Evolutionary conservation across 2,113 vertebrate genomes (phyloP), one percentile per base, ranked within the genome.

Genomic region (Nothocercus nigrocapillus): DNA sequence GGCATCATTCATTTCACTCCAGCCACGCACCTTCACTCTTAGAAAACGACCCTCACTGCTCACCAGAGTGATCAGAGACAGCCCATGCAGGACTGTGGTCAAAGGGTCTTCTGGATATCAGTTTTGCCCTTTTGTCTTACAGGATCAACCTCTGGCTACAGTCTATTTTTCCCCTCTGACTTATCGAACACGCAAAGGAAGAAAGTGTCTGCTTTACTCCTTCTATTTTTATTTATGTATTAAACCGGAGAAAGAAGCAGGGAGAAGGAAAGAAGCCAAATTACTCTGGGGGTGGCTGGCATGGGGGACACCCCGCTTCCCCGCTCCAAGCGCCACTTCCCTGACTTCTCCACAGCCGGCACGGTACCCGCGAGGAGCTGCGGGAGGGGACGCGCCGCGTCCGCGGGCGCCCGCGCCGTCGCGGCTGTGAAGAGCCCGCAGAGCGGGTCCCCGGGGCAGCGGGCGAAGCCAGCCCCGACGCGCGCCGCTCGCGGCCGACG

Each of bases 341-440:
- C 66, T 89, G 84, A 95, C 34, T 73, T 90, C 75, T 78, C 83
- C 67, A 88, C 86, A 64, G 66, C 82, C 76, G 61, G 70, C 59
- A 61, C 5, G 74, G 77, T 70, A 91, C 72, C 69, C 85, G 34
- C 53, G 74, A 84, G 53, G 85, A 96, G 86, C 75, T 45, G 73
- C 5, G 7, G 10, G 40, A 88, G 77, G 7, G 70, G 95, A 96
- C 76, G 89, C 93, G 70, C 25, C 82, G 69, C 74, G 51, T 89
- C 54, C 82, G 58, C 53, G 36, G 73, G 87, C 94, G 56, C 66
- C 91, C 77, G 79, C 13, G 89, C 59, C n/a, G 34, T 85, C 58
- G 88, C 45, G 53, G 63, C 79, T 79, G 91, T 90, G 94, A 91
- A 7, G 4, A 93, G 89, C 94, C 75, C 59, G 80, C 82, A 91